Evolutionary conservation across 37 sponge, comb jelly and placozoan genomes (phyloP), one percentile per base, ranked within the genome.

Genomic region (Cladorhizidae sp.): DNA sequence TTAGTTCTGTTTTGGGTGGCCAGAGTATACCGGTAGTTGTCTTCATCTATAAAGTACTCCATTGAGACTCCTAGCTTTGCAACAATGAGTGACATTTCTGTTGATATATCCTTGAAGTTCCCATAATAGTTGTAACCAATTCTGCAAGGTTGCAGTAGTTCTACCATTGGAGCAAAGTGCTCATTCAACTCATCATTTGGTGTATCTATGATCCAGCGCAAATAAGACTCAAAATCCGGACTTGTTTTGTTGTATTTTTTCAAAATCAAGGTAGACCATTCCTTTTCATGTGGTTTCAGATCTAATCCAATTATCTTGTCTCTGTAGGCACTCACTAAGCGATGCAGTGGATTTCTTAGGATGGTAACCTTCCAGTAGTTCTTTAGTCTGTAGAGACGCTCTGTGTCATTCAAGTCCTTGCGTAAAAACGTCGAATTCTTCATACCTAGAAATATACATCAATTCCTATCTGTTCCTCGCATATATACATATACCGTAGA

Each of bases 291-390:
- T 1, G 45, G 49, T 17, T 39, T 39, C 9, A 61, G 33, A 7
- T 77, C 20, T 55, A 35, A 6, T 31, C 36, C 21, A 6, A 77
- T 63, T 17, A 85, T 25, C 40, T 85, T 85, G 72, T 78, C 57
- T 21, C 40, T 36, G 51, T 42, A 85, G 21, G 86, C 86, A 26
- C 79, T 77, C 23, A 85, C 40, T 33, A 85, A 65, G n/a, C 86
- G 71, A 38, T 85, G 79, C n/a, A 85, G 71, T 21, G 86, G 86
- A 59, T 85, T 70, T 25, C 86, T 65, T 15, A 85, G 9, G 11
- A 85, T 78, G 1, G 68, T 28, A 45, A 78, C 58, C 28, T 72
- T 77, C 35, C 22, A 77, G 64, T 78, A 85, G 49, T 12, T 77
- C n/a, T 41, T 70, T 1, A 85, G 61, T 72, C 43, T 78, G 7